Evolutionary conservation across 2,888 invertebrate genomes (phyloP), one percentile per base, ranked within the genome.

Genomic region (Caenorhabditis angaria): DNA sequence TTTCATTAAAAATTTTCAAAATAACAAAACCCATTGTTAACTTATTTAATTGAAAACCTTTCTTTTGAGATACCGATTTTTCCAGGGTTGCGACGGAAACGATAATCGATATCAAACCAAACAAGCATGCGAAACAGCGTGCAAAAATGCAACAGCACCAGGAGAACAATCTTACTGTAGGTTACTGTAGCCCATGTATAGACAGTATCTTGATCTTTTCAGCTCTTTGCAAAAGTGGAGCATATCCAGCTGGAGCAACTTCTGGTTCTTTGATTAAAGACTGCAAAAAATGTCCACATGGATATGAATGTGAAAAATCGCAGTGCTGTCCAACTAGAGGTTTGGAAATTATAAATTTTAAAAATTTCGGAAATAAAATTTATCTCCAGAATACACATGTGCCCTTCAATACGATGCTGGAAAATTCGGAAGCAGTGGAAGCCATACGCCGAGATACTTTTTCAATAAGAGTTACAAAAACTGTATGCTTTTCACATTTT

Each of bases 401-500:
- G 56, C 65, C 12, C 68, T 84, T 3, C 78, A 83, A 27, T 86
- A 86, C 60, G 86, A 86, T 57, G 84, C 86, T 5, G 86, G 86
- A 20, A 76, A 80, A 56, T 86, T 83, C 59, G 82, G 82, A 1
- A 65, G 72, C 12, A 75, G 61, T 55, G 82, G 85, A 35, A 80
- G 80, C 18, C 85, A 85, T 54, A 85, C 82, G 12, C 85, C 85
- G 48, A 80, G 80, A 71, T 86, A 85, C 51, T 86, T 86, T 76
- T 86, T 78, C 81, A 81, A 71, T 61, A 82, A 76, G 27, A 63
- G 70, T 48, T 82, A 76, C 64, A 80, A 84, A 54, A 85, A 82
- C 65, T 86, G 86, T 59, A 77, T 86, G 76, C 71, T 86, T n/a
- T 86, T 86, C 78, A 86, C 86, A 20, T 86, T 84, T 66, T 86